Conservation (phyloP, 37 sponge, comb jelly and placozoan species). For the Cladorhizidae sp. region DNA sequence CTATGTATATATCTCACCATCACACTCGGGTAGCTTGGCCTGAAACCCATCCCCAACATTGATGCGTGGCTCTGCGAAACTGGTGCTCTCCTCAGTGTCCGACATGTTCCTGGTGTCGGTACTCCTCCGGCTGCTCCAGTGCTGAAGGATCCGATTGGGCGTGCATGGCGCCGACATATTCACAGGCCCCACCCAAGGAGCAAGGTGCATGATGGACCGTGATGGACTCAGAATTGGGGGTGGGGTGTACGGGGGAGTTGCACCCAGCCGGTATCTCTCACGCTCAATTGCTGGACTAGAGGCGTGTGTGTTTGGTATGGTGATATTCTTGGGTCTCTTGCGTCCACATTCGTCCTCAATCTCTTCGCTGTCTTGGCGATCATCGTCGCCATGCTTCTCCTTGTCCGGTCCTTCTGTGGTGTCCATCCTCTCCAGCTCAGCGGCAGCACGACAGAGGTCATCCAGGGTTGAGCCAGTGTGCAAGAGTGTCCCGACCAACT, state of each 20-base stretch:
- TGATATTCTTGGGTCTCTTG: conserved; percentile 48
- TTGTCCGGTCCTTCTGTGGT: neutral
- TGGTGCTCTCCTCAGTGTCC: conserved; percentile 19
- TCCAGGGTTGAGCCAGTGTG: conserved; percentile 45
- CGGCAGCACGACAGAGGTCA: conserved; percentile 68
- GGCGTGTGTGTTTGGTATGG: conserved; percentile 22
- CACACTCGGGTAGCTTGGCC: conserved; percentile 55
- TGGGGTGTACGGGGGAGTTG: conserved; percentile 85
- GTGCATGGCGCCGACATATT: conserved; percentile 16
- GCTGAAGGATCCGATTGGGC: conserved; percentile 39
- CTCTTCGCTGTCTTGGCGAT: neutral
- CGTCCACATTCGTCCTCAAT: conserved; percentile 7
- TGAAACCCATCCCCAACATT: conserved; percentile 85
- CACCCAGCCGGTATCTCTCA: conserved; percentile 36
- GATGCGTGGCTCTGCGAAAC: conserved; percentile 62
- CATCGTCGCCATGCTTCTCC: neutral
- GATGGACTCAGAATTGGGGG: conserved; percentile 82
- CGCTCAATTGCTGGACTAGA: conserved; percentile 21
- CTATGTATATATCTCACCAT: conserved; percentile 1
- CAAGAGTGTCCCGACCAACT: neutral
- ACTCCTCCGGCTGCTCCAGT: conserved; percentile 48
- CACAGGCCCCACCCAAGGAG: neutral
- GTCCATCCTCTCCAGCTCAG: conserved; percentile 55
- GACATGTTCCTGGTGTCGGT: conserved; percentile 27
- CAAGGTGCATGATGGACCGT: conserved; percentile 46